Base-by-base conservation (phyloP, 37 sponge, comb jelly and placozoan genomes). In the Petrosia ficiformis region DNA sequence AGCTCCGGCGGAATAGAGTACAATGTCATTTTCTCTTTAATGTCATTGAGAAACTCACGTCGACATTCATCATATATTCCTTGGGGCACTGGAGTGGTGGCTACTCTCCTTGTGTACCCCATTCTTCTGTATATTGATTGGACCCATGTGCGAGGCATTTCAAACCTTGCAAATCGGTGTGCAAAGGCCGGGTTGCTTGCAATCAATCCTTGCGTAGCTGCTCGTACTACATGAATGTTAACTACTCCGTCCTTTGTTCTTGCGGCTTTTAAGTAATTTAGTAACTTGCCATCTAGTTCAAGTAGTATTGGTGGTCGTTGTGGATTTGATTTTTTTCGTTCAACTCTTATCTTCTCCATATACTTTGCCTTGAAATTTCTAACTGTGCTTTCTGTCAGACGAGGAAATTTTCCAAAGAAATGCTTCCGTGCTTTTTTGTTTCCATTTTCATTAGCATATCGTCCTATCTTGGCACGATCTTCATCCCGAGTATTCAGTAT, bases 381-480 rank as follows among this genome's bases (percentile, higher is more conserved):
- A 10, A 75, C 43, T 5, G 77, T 76, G 57, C 77, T 85, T 42
- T 86, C 86, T 2, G 63, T 79, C 29, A 86, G 41, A 21, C 74
- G 56, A 1, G 86, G 86, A 30, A 61, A 79, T 11, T 52, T 40
- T 11, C 39, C 21, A n/a, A 28, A 26, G 42, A 78, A 86, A 48
- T 86, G 71, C 2, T 29, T 34, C 69, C 80, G 59, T 37, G 86
- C 80, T 69, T 61, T 79, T 40, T 79, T 75, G 61, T 86, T 86
- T 35, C 86, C 86, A 79, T 86, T 79, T 39, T 86, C 86, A 42
- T 71, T 52, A n/a, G 80, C 86, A 75, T 86, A 86, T 35, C 56
- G 74, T 34, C 80, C 76, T 44, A 78, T 84, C 30, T 74, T 41
- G 1, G 80, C 74, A 58, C 85, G 67, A 16, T 76, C 68, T 44